Conservation (phyloP, 2,797 vertebrate genomes). For the Neosilurus hyrtlii region DNA sequence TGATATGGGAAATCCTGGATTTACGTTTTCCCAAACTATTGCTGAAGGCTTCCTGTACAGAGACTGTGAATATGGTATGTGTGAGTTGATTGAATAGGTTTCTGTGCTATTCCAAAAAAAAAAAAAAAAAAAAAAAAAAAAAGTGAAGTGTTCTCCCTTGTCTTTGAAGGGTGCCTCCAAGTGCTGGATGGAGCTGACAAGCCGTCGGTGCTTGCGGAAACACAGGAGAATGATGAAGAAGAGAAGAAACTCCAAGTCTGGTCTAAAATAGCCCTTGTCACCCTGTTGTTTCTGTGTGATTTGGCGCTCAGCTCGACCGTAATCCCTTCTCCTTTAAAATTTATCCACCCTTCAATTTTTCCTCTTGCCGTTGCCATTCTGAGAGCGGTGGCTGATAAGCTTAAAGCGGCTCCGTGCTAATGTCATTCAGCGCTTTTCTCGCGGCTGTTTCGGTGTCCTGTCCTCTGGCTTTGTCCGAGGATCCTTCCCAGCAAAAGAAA, state of each 20-base stretch:
- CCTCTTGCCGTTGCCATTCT: slow-evolving; percentile 45
- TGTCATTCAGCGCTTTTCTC: slow-evolving; percentile 6
- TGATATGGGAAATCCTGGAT: background rate
- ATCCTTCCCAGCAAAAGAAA: too few species aligned
- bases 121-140: slow-evolving; percentile 7
- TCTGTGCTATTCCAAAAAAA: background rate
- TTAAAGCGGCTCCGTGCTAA: slow-evolving; percentile 16
- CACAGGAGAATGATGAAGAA: slow-evolving; percentile 23
- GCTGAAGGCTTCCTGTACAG: background rate
- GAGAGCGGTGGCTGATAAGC: slow-evolving; percentile 39
- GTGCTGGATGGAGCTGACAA: slow-evolving; percentile 4
- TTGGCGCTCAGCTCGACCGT: slow-evolving; percentile 37
- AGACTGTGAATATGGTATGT: background rate
- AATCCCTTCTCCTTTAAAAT: slow-evolving; percentile 53
- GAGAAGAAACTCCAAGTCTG: slow-evolving; percentile 22
- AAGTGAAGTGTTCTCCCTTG: background rate
- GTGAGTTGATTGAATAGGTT: background rate
- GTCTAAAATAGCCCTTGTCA: slow-evolving; percentile 23
- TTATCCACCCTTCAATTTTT: slow-evolving; percentile 50
- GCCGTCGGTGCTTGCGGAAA: background rate
- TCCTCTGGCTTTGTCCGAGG: slow-evolving; percentile 18
- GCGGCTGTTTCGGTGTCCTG: background rate
- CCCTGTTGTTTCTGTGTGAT: slow-evolving; percentile 48
- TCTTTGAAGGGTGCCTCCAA: background rate
- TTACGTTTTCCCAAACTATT: background rate